Evolutionary conservation across 2,113 vertebrate species (phyloP), one percentile per base, ranked within the genome.

Genomic region (Ochotona curzoniae): DNA sequence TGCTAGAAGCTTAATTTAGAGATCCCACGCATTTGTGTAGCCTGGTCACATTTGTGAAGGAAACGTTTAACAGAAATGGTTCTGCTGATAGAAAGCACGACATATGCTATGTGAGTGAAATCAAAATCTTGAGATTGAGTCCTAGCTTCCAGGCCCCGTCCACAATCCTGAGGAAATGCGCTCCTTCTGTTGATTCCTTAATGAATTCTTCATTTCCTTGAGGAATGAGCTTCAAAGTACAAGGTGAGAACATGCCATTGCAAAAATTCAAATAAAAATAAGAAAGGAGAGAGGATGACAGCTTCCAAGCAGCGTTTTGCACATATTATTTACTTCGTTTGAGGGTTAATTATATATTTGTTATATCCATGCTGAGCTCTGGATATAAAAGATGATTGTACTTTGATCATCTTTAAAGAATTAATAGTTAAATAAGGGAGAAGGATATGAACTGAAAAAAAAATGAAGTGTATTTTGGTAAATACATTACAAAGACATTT

Each of bases 351-450:
- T 75, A 73, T 3, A 18, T 3, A 18, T 83, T 38, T 81, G 44
- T 73, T 30, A 67, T 61, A 1, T 76, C 71, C 13, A 23, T 91
- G 60, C 60, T 79, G 89, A 87, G n/a, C 71, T 93, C 71, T 90
- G 73, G 88, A 92, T 94, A 94, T 67, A 63, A 83, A 93, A 81
- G 71, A 81, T 83, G 64, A 84, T 64, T 95, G 30, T 28, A 15
- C 85, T 83, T 84, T 75, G 61, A 69, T 82, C 9, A 94, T 26
- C 9, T 84, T 94, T 51, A 89, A 91, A 80, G 54, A 49, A 7
- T 93, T 94, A 61, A 67, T 93, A 61, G 23, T 90, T 32, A 74
- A 95, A 81, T 38, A 82, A 35, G 10, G 18, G 26, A 78, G 73
- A 57, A 26, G 92, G 74, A 87, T 8, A 15, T 61, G 44, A 74